Conservation (phyloP, 2,888 invertebrate species). For the Marronus borbonicus region DNA sequence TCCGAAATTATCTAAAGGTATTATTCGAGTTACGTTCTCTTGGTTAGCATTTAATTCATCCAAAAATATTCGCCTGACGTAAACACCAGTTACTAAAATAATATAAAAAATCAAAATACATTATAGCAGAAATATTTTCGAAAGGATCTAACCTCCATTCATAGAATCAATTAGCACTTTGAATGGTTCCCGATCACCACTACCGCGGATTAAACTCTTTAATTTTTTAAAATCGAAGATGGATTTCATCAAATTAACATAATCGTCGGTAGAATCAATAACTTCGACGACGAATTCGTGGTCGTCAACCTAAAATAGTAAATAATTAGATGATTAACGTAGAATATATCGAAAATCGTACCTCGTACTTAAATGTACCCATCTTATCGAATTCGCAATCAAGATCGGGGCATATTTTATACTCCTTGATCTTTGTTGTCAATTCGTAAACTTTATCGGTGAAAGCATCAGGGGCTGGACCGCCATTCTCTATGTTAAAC, state of each 20-base stretch:
- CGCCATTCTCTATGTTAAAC: conserved; percentile 97
- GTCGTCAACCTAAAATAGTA: conserved; percentile 75
- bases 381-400: conserved; percentile 83
- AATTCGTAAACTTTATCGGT: conserved; percentile 91
- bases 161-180: conserved; percentile 93
- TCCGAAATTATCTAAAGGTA: conserved; percentile 94
- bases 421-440: conserved; percentile 84
- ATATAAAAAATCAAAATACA: conserved; percentile 41
- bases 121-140: background rate
- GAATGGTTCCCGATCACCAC: conserved; percentile 78
- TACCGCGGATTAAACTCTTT: conserved; percentile 81
- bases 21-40: conserved; percentile 78
- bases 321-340: background rate
- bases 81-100: conserved; percentile 93
- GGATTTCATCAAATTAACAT: conserved; percentile 91
- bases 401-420: conserved; percentile 85
- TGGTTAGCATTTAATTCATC: conserved; percentile 86
- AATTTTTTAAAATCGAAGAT: conserved; percentile 96
- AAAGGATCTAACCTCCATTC: conserved; percentile 85
- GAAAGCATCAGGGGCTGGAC: conserved; percentile 93
- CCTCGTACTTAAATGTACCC: conserved; percentile 78
- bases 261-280: conserved; percentile 92
- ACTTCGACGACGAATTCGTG: conserved; percentile 87
- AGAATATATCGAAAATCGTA: conserved; percentile 64
- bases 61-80: conserved; percentile 90